phyloP scores from a whole-genome alignment of 2,113 vertebrate genomes.

The Xiphophorus couchianus region DNA sequence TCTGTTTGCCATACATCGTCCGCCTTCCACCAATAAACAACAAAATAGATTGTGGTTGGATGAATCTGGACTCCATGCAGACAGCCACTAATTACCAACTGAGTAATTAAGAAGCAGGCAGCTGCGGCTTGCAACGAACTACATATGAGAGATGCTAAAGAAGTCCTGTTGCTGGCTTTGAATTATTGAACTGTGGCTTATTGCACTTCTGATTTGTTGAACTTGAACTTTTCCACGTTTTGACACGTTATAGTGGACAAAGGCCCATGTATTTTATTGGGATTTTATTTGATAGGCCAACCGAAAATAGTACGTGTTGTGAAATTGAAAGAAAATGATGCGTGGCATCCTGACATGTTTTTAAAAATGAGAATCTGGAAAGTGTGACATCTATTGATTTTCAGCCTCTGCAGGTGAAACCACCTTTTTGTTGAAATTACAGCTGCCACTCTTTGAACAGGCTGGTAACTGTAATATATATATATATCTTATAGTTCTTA shows the following conservation, averaged over 20 bases:
- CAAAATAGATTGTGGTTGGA: conserved; percentile 31
- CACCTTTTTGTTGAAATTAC: background rate
- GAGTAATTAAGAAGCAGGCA: conserved; percentile 59
- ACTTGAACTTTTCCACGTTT: background rate
- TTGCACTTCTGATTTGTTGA: background rate
- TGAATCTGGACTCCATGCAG: conserved; percentile 42
- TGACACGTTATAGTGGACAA: background rate
- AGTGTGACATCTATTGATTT: background rate
- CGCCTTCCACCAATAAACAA: conserved; percentile 21
- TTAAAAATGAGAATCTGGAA: background rate
- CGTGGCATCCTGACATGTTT: background rate
- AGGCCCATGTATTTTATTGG: background rate
- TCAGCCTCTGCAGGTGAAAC: background rate
- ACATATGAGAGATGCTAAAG: background rate
- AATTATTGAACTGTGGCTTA: conserved; percentile 31
- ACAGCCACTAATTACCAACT: conserved; percentile 53
- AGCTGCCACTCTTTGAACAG: background rate
- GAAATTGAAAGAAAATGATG: background rate
- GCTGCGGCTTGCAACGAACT: conserved; percentile 41
- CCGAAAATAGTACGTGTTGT: background rate
- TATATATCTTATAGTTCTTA: too few species aligned
- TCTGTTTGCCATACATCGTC: conserved; percentile 12
- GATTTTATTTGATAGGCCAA: background rate
- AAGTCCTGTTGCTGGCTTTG: conserved; percentile 20
- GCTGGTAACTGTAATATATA: background rate